A percentile compares a stretch with the other conserved stretches of the same genome.
Conservation (phyloP, 2,113 vertebrate species). For the Aythya baeri region DNA sequence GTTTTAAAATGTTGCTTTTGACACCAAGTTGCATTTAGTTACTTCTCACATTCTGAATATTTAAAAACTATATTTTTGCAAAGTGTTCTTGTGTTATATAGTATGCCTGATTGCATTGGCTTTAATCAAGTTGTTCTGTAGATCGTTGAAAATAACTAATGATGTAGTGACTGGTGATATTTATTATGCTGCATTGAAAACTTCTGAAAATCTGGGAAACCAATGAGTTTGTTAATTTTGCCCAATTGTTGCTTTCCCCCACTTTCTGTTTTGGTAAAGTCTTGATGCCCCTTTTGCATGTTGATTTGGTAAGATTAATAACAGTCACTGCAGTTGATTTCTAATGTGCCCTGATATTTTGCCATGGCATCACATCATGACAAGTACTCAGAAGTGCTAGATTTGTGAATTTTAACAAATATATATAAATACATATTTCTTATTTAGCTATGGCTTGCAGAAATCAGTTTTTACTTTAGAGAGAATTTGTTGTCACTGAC, state of each 20-base stretch:
- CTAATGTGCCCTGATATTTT: conserved; percentile 16
- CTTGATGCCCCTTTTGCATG: conserved; percentile 11
- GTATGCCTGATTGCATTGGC: conserved; percentile 63
- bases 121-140: conserved; percentile 65
- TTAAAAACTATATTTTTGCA: conserved; percentile 67
- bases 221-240: conserved; percentile 41
- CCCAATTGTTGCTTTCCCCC: conserved; percentile 42
- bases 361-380: conserved; percentile 15
- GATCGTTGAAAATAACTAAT: conserved; percentile 70
- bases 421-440: not conserved
- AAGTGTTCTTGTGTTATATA: conserved; percentile 57
- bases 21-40: conserved; percentile 62
- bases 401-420: conserved; percentile 4
- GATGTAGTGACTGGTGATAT: conserved; percentile 57
- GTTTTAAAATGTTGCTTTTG: conserved; percentile 41
- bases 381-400: conserved; percentile 37
- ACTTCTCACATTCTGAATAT: conserved; percentile 63
- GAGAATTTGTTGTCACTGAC: not conserved
- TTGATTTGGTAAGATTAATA: not conserved
- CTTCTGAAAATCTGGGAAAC: conserved; percentile 57
- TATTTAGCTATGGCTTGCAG: conserved; percentile 55
- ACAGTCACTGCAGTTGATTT: conserved; percentile 13
- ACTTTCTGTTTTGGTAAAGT: conserved; percentile 11
- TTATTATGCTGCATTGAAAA: conserved; percentile 73
- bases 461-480: conserved; percentile 49